phyloP scores from a whole-genome alignment of 1,140 invertebrate genomes.

The Cydia strobilella region DNA sequence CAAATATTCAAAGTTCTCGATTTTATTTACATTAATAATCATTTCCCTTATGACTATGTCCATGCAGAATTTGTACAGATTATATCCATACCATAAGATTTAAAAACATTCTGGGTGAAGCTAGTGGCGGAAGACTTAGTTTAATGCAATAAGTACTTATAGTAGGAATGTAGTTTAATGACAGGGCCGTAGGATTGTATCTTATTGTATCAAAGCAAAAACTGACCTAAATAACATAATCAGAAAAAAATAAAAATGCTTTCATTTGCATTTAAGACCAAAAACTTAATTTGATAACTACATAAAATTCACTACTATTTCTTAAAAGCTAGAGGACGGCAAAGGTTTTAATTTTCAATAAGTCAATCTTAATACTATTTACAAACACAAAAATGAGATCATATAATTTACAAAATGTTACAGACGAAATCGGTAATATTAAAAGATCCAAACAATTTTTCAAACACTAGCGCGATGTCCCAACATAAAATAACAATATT shows the following conservation, averaged over 20 bases:
- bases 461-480: slow-evolving; percentile 37
- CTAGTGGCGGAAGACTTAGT: slow-evolving; percentile 11
- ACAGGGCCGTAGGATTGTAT: not conserved
- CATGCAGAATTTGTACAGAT: slow-evolving; percentile 21
- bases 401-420: slow-evolving; percentile 62
- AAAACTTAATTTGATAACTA: slow-evolving; percentile 10
- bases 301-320: slow-evolving; percentile 21
- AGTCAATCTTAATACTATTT: slow-evolving; percentile 58
- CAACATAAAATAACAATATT: slow-evolving; percentile 14
- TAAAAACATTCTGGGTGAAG: not conserved
- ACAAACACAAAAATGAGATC: slow-evolving; percentile 72
- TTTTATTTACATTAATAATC: slow-evolving; percentile 25
- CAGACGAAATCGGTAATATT: slow-evolving; percentile 50
- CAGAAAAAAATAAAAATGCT: not conserved
- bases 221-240: not conserved
- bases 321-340: slow-evolving; percentile 45
- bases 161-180: not conserved
- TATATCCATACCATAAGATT: slow-evolving; percentile 9
- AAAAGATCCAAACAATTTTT: slow-evolving; percentile 42
- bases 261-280: slow-evolving; percentile 2
- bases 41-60: slow-evolving; percentile 9
- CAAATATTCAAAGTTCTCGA: not conserved
- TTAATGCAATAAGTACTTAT: not conserved
- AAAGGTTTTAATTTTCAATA: slow-evolving; percentile 52
- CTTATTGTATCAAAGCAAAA: not conserved